These are phyloP conservation scores for Monoplex corrugatus DNA, from an alignment of 2,888 invertebrate species.

Conservation along the genomic window DNA sequence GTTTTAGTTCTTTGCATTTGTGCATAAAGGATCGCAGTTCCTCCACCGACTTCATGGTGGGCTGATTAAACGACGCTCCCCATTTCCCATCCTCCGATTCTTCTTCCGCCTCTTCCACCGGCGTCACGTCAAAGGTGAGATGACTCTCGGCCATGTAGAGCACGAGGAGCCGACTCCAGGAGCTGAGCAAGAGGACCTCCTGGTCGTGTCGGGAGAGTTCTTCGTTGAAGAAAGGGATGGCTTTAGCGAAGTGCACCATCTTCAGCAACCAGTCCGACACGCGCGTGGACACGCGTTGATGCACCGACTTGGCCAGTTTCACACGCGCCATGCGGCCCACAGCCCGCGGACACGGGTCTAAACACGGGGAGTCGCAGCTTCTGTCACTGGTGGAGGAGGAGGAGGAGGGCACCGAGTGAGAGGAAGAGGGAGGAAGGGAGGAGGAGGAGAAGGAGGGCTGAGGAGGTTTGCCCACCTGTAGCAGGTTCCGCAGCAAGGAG, in stretches of 20 bases:
- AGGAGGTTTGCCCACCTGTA: constrained; percentile 63
- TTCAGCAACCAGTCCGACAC: constrained; percentile 80
- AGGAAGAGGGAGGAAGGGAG: constrained; percentile 28
- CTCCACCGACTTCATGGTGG: constrained; percentile 78
- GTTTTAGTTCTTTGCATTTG: constrained; percentile 76
- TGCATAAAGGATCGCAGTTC: constrained; percentile 75
- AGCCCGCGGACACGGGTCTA: background rate
- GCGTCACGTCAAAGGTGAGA: constrained; percentile 79
- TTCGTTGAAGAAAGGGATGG: constrained; percentile 75
- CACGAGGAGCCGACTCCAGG: constrained; percentile 77
- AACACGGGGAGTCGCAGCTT: constrained; percentile 5
- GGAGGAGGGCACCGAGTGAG: constrained; percentile 42
- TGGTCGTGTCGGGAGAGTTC: constrained; percentile 76
- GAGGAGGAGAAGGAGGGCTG: constrained; percentile 34
- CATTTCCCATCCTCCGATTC: constrained; percentile 29
- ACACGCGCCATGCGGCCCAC: constrained; percentile 46
- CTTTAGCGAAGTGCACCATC: constrained; percentile 76
- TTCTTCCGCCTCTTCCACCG: constrained; percentile 57
- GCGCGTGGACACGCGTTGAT: constrained; percentile 77
- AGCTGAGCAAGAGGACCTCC: constrained; percentile 73
- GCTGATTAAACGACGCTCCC: constrained; percentile 67
- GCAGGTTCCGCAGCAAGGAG: constrained; percentile 65
- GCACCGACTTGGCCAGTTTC: constrained; percentile 70
- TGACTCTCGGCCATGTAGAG: constrained; percentile 80
- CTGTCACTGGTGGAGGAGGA: constrained; percentile 45